A percentile compares a stretch with the other conserved stretches of the same genome.
Conservation (phyloP, 2,888 invertebrate species). For the Trypoxylon attenuatum region DNA sequence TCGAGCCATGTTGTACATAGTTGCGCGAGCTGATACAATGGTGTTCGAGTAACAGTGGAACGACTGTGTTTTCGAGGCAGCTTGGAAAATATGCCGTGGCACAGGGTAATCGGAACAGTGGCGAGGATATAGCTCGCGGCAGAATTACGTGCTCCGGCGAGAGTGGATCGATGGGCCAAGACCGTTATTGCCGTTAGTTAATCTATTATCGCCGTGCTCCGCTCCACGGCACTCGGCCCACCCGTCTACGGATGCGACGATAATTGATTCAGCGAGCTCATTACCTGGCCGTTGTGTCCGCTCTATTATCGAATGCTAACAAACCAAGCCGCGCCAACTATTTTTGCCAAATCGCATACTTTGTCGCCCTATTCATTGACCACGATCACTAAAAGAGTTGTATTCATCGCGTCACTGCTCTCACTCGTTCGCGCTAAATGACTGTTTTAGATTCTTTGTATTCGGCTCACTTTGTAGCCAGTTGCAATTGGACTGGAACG, state of each 20-base stretch:
- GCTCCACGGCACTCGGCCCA: not conserved
- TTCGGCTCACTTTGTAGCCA: no score
- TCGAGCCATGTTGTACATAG: no score
- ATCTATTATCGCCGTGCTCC: constrained; percentile 23
- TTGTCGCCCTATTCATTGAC: not conserved
- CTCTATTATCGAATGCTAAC: not conserved
- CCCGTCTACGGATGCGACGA: not conserved
- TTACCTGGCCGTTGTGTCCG: not conserved
- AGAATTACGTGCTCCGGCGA: not conserved
- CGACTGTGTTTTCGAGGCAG: not conserved
- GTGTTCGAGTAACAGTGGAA: no score
- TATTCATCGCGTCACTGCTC: no score
- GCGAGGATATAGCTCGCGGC: not conserved
- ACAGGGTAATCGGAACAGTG: not conserved
- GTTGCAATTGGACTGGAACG: no score
- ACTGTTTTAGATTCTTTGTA: no score
- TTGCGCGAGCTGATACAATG: no score
- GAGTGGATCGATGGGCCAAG: constrained; percentile 23
- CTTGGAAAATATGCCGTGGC: not conserved
- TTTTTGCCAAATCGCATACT: no score
- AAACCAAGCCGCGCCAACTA: no score
- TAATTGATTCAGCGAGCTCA: not conserved
- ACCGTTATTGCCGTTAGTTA: constrained; percentile 25
- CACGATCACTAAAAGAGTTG: constrained; percentile 29
- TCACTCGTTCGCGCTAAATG: no score